phyloP scores from a whole-genome alignment of 2,888 invertebrate species.

The Petrolisthes cinctipes region DNA sequence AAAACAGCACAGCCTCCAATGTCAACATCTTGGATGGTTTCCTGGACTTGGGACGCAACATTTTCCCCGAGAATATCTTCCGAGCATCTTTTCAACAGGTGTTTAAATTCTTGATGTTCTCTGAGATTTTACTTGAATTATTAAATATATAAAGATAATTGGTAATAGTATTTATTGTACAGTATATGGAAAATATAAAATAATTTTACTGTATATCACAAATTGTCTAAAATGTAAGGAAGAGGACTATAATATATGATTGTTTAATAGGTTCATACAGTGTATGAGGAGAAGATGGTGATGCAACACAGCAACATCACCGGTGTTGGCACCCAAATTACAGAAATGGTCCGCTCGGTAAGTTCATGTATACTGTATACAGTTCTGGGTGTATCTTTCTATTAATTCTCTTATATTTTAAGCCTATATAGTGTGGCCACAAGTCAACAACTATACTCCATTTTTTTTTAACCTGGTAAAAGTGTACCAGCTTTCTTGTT shows the following conservation, averaged over 20 bases:
- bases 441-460: too few species aligned
- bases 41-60: constrained; percentile 90
- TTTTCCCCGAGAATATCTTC: constrained; percentile 91
- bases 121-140: too few species aligned
- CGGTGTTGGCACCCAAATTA: constrained; percentile 38
- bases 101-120: constrained; percentile 40
- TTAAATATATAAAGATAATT: too few species aligned
- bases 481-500: too few species aligned
- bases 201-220: too few species aligned
- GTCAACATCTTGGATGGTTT: constrained; percentile 87
- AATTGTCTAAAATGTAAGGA: too few species aligned
- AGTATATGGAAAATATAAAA: too few species aligned
- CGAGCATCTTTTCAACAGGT: constrained; percentile 89
- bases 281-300: constrained; percentile 56
- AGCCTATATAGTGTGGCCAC: too few species aligned
- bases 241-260: too few species aligned
- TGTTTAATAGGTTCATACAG: constrained; percentile 59
- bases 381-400: too few species aligned
- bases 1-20: constrained; percentile 67
- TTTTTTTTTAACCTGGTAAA: too few species aligned
- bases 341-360: constrained; percentile 58
- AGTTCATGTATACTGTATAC: neutral
- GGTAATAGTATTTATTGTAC: neutral
- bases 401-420: too few species aligned
- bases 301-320: constrained; percentile 33